phyloP scores from a whole-genome alignment of 2,797 vertebrate genomes.

The Pipistrellus nathusii region DNA sequence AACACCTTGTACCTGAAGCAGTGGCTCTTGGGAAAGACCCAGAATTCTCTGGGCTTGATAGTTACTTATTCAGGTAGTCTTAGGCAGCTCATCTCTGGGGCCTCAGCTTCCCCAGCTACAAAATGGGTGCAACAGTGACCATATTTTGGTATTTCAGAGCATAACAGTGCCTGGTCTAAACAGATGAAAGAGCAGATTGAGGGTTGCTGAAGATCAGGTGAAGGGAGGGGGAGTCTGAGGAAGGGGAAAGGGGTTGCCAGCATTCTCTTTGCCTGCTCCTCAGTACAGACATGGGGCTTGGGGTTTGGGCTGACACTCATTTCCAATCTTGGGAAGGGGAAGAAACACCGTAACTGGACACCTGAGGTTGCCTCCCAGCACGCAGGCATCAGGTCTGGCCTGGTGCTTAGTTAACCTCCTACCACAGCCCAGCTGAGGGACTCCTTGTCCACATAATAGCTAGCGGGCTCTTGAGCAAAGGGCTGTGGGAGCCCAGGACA shows the following conservation, averaged over 20 bases:
- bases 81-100: background rate
- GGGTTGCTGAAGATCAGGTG: background rate
- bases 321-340: background rate
- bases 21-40: background rate
- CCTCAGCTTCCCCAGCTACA: conserved; percentile 37
- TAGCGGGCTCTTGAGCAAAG: background rate
- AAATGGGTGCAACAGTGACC: background rate
- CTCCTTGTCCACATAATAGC: conserved; percentile 49
- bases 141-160: conserved; percentile 44
- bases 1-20: background rate
- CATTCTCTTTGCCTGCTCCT: background rate
- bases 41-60: background rate
- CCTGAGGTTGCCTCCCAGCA: background rate
- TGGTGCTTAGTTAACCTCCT: background rate
- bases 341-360: conserved; percentile 20
- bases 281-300: background rate
- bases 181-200: conserved; percentile 31
- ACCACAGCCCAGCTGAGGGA: background rate
- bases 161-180: background rate
- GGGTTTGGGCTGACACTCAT: background rate
- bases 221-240: background rate
- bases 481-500: background rate
- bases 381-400: background rate
- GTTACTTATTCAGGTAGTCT: conserved; percentile 25
- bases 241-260: background rate